Conservation (phyloP, 2,113 vertebrate species). For the Felis chaus region DNA sequence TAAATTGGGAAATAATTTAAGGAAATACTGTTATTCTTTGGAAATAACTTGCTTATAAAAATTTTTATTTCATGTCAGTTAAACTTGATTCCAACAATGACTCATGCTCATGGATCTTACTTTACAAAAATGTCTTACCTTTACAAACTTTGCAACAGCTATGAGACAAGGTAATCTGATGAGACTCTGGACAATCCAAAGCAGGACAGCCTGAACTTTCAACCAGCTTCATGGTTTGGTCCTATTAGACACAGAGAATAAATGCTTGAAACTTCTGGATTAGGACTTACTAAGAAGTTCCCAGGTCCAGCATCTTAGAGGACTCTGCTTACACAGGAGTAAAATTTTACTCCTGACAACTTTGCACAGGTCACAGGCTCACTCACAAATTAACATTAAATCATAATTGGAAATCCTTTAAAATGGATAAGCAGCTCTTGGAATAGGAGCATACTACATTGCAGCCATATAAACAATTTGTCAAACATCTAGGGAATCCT, state of each 20-base stretch:
- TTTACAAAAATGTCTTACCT: slow-evolving; percentile 86
- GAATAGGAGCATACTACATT: no score
- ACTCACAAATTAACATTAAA: neutral
- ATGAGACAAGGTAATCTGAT: slow-evolving; percentile 92
- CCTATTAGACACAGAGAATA: slow-evolving; percentile 82
- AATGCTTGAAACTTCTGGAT: neutral
- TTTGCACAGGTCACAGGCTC: neutral
- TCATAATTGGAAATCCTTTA: neutral
- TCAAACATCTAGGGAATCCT: neutral
- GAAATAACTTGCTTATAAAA: slow-evolving; percentile 24
- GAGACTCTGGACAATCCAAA: slow-evolving; percentile 91
- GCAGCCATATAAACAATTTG: neutral
- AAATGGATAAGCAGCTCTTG: neutral
- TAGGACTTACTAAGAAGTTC: neutral
- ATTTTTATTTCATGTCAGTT: neutral
- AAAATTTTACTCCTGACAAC: neutral
- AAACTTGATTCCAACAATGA: neutral
- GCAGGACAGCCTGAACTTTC: slow-evolving; percentile 86
- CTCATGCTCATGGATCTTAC: neutral
- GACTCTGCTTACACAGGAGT: neutral
- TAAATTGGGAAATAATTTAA: neutral
- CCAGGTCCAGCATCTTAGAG: neutral
- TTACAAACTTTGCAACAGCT: slow-evolving; percentile 98
- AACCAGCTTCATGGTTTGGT: slow-evolving; percentile 92
- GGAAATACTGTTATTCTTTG: neutral